Conservation (phyloP, 37 sponge, comb jelly and placozoan species). For the Trichoplax adhaerens region DNA sequence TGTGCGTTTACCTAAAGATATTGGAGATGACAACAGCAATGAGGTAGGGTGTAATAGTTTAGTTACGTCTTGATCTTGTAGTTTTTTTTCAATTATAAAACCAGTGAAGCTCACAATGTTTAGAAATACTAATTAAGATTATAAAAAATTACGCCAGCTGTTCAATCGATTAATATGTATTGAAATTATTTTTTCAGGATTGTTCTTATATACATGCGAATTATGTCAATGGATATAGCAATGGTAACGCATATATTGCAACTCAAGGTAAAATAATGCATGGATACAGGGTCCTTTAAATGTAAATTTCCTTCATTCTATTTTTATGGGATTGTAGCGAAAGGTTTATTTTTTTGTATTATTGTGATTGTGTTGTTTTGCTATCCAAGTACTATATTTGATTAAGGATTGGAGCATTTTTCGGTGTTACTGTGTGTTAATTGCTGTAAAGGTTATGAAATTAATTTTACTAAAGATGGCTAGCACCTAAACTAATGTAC, state of each 20-base stretch:
- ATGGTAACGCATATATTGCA: slow-evolving; percentile 48
- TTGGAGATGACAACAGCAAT: no score
- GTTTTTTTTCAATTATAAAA: no score
- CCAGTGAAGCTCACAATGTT: no score
- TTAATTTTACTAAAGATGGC: not conserved
- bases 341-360: not conserved
- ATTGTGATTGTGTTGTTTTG: slow-evolving; percentile 1
- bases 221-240: slow-evolving; percentile 51
- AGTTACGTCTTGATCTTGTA: no score
- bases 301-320: not conserved
- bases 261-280: slow-evolving; percentile 46
- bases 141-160: no score
- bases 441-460: not conserved
- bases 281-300: not conserved
- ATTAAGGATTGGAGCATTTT: slow-evolving; percentile 4
- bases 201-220: slow-evolving; percentile 83
- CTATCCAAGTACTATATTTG: slow-evolving; percentile 1
- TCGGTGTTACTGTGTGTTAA: not conserved
- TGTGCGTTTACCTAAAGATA: slow-evolving; percentile 7
- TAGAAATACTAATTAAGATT: no score
- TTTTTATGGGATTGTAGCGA: not conserved
- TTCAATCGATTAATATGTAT: no score
- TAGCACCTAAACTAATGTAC: not conserved
- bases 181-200: slow-evolving; percentile 11
- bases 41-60: no score